Percentiles rank a stretch among this genome's conserved stretches.
phyloP scores from a whole-genome alignment of 2,797 vertebrate genomes.

The Typhlichthys eigenmanni region DNA sequence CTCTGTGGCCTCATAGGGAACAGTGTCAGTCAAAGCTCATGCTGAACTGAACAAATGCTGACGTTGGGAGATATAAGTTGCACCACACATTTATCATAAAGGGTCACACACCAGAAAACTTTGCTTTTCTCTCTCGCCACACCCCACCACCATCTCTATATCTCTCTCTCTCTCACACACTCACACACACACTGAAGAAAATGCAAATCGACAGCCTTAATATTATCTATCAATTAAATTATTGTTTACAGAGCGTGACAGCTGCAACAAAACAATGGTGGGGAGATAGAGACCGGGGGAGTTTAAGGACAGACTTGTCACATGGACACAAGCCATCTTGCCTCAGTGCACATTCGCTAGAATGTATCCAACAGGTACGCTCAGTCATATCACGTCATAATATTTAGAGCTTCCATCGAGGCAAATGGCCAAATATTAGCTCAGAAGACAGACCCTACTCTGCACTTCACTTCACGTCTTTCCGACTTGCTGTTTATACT shows the following conservation, averaged over 20 bases:
- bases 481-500: constrained; percentile 65
- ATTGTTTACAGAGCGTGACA: constrained; percentile 40
- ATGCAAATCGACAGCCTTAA: constrained; percentile 25
- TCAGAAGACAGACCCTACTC: constrained; percentile 46
- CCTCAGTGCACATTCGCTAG: constrained; percentile 60
- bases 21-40: constrained; percentile 16
- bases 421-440: constrained; percentile 67
- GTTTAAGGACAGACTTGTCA: constrained; percentile 57
- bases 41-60: not conserved
- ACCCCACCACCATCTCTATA: not conserved
- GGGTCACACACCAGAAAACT: not conserved
- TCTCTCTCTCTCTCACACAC: constrained; percentile 8
- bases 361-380: constrained; percentile 69
- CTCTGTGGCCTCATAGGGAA: not conserved
- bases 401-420: constrained; percentile 75
- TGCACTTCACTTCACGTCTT: constrained; percentile 33
- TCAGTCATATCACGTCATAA: constrained; percentile 79
- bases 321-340: constrained; percentile 66
- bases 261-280: constrained; percentile 40
- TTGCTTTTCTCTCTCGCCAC: not conserved
- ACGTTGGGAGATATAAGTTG: not conserved
- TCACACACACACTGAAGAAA: constrained; percentile 1
- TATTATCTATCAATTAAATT: constrained; percentile 46
- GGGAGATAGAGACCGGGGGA: constrained; percentile 32
- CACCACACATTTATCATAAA: constrained; percentile 15